Conservation (phyloP, 2,888 invertebrate species). For the Parapristionchus giblindavisi region DNA sequence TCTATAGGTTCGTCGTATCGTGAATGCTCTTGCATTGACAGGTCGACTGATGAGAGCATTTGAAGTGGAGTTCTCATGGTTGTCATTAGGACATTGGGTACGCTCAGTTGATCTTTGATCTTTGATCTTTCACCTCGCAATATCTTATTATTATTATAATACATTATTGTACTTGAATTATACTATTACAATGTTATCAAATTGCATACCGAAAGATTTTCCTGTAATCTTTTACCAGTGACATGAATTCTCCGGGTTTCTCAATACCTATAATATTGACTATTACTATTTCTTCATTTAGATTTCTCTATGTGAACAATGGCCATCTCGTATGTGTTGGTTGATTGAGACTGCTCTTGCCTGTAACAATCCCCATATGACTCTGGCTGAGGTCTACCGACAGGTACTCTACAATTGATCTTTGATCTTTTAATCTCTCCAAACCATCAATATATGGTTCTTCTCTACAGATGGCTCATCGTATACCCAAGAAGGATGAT, state of each 20-base stretch:
- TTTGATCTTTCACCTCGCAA: not conserved
- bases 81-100: conserved; percentile 95
- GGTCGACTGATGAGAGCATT: conserved; percentile 90
- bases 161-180: no score
- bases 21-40: conserved; percentile 66
- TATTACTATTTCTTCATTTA: conserved; percentile 28
- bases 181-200: no score
- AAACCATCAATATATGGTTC: not conserved
- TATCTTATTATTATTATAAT: no score
- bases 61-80: conserved; percentile 99
- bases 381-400: conserved; percentile 89
- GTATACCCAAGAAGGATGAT: conserved; percentile 57
- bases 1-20: conserved; percentile 53
- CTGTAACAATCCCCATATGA: conserved; percentile 82
- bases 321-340: conserved; percentile 98
- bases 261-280: not conserved
- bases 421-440: not conserved
- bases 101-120: conserved; percentile 70
- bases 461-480: conserved; percentile 46
- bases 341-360: conserved; percentile 84
- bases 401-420: conserved; percentile 76
- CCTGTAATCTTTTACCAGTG: not conserved
- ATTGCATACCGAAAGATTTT: not conserved
- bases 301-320: conserved; percentile 89
- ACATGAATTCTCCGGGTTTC: not conserved